Evolutionary conservation across 2,797 vertebrate species (phyloP).

Genomic region (Sparus aurata): DNA sequence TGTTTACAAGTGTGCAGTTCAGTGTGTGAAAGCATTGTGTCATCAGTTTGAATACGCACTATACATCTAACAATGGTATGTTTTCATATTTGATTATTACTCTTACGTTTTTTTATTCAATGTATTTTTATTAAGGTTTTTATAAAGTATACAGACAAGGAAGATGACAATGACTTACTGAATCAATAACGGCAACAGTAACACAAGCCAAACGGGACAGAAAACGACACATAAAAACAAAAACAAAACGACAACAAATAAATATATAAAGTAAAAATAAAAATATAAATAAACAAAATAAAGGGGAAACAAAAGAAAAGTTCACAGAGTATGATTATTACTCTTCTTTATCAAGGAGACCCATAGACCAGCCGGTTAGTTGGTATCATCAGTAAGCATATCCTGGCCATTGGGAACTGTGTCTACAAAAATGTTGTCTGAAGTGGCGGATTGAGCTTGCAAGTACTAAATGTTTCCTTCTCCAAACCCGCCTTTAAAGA

Average conservation of each 20-base stretch:
- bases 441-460: background rate
- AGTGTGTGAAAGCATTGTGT: background rate
- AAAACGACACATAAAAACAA: no score
- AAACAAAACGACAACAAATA: no score
- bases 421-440: background rate
- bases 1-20: background rate
- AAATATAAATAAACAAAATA: no score
- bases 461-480: constrained; percentile 2
- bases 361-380: background rate
- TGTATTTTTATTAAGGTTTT: no score
- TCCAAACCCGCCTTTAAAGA: background rate
- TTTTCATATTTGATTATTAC: constrained; percentile 1
- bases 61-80: background rate
- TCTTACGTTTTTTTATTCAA: no score
- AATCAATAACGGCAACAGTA: no score
- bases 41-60: background rate
- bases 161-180: no score
- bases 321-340: no score
- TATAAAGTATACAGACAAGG: no score
- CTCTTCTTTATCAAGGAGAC: background rate
- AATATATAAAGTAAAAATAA: no score
- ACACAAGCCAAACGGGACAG: no score
- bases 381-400: background rate
- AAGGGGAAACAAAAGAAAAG: no score
- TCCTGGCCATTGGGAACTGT: background rate